Conservation (phyloP, 2,113 vertebrate genomes). For the Tapirus terrestris region DNA sequence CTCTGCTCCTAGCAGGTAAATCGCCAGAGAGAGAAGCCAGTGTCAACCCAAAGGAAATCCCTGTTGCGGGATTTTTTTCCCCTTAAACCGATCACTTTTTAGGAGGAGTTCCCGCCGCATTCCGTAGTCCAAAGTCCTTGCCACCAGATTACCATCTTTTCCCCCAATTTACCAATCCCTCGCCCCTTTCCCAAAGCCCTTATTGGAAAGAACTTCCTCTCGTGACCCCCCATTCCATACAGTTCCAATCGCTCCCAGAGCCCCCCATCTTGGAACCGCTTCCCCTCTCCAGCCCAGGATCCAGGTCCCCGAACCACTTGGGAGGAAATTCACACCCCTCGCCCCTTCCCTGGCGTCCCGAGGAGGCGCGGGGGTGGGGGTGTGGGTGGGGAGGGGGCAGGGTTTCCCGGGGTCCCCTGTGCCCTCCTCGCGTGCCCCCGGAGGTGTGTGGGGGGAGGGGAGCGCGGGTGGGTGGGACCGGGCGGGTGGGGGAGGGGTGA, state of each 20-base stretch:
- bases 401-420: background rate
- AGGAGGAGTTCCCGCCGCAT: background rate
- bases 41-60: background rate
- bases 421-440: background rate
- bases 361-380: slow-evolving; percentile 14
- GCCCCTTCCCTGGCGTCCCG: slow-evolving; percentile 35
- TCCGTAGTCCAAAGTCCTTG: slow-evolving; percentile 54
- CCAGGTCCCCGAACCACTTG: background rate
- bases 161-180: background rate
- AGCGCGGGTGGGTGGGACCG: slow-evolving; percentile 57
- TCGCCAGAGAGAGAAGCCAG: background rate
- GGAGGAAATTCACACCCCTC: background rate
- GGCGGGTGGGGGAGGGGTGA: slow-evolving; percentile 40
- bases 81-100: background rate
- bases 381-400: background rate
- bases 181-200: background rate
- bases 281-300: background rate
- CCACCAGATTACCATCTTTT: background rate
- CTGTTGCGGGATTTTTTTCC: background rate
- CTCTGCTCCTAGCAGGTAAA: slow-evolving; percentile 42
- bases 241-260: background rate
- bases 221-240: background rate
- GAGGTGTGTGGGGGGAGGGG: slow-evolving; percentile 51
- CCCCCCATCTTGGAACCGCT: background rate
- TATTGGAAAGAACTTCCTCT: slow-evolving; percentile 1